A percentile compares a stretch with the other conserved stretches of the same genome.
phyloP scores from a whole-genome alignment of 2,888 invertebrate genomes.

The Altica lythri region DNA sequence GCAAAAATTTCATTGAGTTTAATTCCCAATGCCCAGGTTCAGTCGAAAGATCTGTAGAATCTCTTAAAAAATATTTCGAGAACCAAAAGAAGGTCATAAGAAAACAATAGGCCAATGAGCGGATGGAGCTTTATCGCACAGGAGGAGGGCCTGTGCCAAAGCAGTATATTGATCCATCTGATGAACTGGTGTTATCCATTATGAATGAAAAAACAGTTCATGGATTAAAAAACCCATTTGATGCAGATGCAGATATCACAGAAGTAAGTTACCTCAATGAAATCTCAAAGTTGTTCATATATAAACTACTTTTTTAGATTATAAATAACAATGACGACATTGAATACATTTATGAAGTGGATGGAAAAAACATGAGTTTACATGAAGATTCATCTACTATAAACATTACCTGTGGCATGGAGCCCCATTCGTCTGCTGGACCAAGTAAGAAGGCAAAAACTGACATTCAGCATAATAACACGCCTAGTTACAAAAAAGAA shows the following conservation, averaged over 20 bases:
- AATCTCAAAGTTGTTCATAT: neutral
- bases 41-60: too few relatives aligned
- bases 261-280: neutral
- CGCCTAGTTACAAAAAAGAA: neutral
- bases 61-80: too few relatives aligned
- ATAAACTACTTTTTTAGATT: neutral
- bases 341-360: slow-evolving; percentile 1
- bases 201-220: neutral
- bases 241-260: neutral
- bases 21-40: too few relatives aligned
- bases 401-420: neutral
- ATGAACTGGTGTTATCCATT: too few relatives aligned
- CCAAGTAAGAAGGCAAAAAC: neutral
- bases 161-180: neutral
- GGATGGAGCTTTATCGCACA: neutral
- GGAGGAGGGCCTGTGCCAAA: too few relatives aligned
- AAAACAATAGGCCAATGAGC: too few relatives aligned
- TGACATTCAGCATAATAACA: neutral
- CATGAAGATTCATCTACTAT: neutral
- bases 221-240: slow-evolving; percentile 1
- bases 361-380: neutral
- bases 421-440: neutral
- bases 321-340: neutral
- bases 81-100: too few relatives aligned
- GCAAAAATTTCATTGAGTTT: too few relatives aligned